These are phyloP conservation scores for Tipula unca DNA, from an alignment of 2,888 invertebrate genomes.

Conservation along the genomic window DNA sequence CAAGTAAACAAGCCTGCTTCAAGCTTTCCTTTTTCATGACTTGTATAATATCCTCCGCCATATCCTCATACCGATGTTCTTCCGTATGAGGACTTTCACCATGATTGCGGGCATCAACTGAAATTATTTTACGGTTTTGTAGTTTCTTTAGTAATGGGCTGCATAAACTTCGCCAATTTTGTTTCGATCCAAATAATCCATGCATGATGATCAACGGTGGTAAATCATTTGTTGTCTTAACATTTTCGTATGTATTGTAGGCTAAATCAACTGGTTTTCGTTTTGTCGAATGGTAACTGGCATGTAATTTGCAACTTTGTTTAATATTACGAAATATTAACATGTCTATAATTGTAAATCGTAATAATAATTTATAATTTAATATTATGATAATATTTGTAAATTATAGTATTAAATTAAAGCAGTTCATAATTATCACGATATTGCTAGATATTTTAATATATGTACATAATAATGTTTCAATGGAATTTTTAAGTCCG, in stretches of 20 bases:
- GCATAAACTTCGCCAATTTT: constrained; percentile 75
- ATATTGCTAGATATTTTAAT: too few relatives aligned
- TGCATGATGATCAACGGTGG: constrained; percentile 75
- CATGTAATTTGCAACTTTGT: background rate
- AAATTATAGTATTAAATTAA: too few relatives aligned
- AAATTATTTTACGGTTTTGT: constrained; percentile 56
- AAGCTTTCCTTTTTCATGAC: constrained; percentile 56
- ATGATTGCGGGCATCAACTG: constrained; percentile 89
- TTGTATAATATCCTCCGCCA: constrained; percentile 64
- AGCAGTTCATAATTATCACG: too few relatives aligned
- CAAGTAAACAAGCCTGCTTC: constrained; percentile 60
- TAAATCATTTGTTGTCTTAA: constrained; percentile 32
- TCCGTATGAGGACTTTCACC: constrained; percentile 81
- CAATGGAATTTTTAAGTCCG: too few relatives aligned
- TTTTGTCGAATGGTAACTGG: background rate
- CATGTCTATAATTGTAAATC: background rate
- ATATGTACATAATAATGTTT: too few relatives aligned
- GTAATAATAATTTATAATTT: too few relatives aligned
- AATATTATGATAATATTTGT: too few relatives aligned
- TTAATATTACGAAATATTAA: background rate
- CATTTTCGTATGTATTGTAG: constrained; percentile 56
- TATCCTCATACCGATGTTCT: constrained; percentile 63
- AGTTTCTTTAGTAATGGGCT: constrained; percentile 52
- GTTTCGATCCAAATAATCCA: constrained; percentile 78
- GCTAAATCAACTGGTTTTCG: constrained; percentile 52